Evolutionary conservation across 2,797 vertebrate genomes (phyloP), one percentile per base, ranked within the genome.

Genomic region (Semotilus atromaculatus): DNA sequence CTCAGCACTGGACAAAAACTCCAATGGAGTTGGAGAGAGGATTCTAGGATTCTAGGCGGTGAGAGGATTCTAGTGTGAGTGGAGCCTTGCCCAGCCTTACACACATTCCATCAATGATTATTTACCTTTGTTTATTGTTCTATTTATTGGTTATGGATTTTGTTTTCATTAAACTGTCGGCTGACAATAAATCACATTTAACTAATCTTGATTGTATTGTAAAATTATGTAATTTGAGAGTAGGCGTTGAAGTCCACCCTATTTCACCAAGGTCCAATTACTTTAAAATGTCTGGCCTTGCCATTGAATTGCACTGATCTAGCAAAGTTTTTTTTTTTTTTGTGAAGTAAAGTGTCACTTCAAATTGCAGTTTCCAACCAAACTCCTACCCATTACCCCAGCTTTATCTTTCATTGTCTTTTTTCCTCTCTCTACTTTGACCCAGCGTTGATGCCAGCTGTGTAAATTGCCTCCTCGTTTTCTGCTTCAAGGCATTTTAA

Each of bases 401-500:
- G 38, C 34, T 86, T 79, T 83, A 31, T 80, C 55, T 73, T 64
- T 51, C 72, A 26, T 43, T 82, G 60, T 77, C 79, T 81, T 45
- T 64, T 43, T 34, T 36, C 31, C 34, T 70, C 67, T 21, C 62
- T 36, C 21, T 67, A 51, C 64, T 74, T 21, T 64, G 70, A 51
- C 81, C 40, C n/a, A 31, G 45, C 34, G 9, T 45, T 53, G 55
- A 43, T 73, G 62, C 60, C 29, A 58, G 76, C 76, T 86, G 89
- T 82, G 74, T 90, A 93, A 94, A 94, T 92, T 94, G 92, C 86
- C 90, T 90, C 88, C 90, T 93, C 90, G 92, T 94, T 95, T 95
- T 94, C 93, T 91, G 93, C 94, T 93, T 93, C 88, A 92, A 86
- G 92, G 91, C 92, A 87, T 93, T 93, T 93, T 93, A 90, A 92